Conservation (phyloP, 2,888 invertebrate genomes). For the Hydriomena furcata region DNA sequence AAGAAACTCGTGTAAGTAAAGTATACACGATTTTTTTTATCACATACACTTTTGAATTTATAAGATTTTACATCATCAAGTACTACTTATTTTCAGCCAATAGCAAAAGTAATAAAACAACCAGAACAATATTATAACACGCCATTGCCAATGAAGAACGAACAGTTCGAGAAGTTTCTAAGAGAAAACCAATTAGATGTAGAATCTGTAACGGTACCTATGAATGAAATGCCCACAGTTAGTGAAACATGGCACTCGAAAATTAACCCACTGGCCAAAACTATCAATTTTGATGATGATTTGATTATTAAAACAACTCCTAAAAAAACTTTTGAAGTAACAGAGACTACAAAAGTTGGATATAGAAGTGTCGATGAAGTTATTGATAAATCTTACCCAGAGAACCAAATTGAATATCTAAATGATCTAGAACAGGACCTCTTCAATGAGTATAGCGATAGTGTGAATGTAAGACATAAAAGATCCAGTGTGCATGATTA, state of each 20-base stretch:
- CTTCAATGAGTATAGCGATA: slow-evolving; percentile 1
- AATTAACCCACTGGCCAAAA: not conserved
- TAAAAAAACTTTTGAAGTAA: slow-evolving; percentile 4
- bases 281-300: not conserved
- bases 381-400: slow-evolving; percentile 14
- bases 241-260: slow-evolving; percentile 3
- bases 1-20: slow-evolving; percentile 11
- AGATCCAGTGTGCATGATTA: slow-evolving; percentile 15
- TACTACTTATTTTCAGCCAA: slow-evolving; percentile 16
- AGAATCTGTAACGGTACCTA: slow-evolving; percentile 52
- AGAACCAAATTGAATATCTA: slow-evolving; percentile 33
- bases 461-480: slow-evolving; percentile 12
- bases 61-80: too few species aligned
- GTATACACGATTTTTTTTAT: too few species aligned
- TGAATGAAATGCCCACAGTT: slow-evolving; percentile 31
- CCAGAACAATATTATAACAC: slow-evolving; percentile 61
- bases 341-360: not conserved
- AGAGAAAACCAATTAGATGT: slow-evolving; percentile 57
- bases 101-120: slow-evolving; percentile 44
- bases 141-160: slow-evolving; percentile 59
- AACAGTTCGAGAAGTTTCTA: slow-evolving; percentile 59
- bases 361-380: not conserved
- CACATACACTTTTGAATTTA: too few species aligned
- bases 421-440: slow-evolving; percentile 26
- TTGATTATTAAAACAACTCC: not conserved